phyloP scores from a whole-genome alignment of 30 jellyfish, hydroid and myxozoan species.

The Aurelia aurita region DNA sequence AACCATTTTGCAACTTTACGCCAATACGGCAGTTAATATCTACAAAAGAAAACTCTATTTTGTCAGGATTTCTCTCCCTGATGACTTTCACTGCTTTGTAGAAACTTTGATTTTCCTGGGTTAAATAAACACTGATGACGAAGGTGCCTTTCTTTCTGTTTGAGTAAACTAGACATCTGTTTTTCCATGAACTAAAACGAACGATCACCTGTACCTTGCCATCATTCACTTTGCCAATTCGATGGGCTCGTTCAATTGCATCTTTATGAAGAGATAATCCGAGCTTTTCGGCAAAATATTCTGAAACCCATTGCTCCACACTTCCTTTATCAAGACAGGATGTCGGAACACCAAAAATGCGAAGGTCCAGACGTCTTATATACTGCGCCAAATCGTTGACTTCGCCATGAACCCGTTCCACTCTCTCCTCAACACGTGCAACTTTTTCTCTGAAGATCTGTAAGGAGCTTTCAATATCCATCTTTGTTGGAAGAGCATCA shows the following conservation, averaged over 20 bases:
- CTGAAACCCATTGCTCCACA: constrained; percentile 3
- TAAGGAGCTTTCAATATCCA: constrained; percentile 23
- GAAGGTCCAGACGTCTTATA: constrained; percentile 30
- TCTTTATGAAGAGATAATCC: neutral
- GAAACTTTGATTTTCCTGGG: too few species aligned
- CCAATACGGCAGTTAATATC: too few species aligned
- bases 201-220: neutral
- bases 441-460: constrained; percentile 35
- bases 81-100: too few species aligned
- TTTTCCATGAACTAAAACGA: constrained; percentile 1
- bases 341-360: constrained; percentile 31
- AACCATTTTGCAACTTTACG: too few species aligned
- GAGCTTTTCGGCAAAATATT: neutral
- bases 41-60: too few species aligned
- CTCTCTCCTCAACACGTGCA: constrained; percentile 28
- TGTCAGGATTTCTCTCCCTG: too few species aligned
- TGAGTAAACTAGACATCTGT: neutral
- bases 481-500: constrained; percentile 37
- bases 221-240: neutral
- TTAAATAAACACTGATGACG: too few species aligned
- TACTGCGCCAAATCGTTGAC: constrained; percentile 34
- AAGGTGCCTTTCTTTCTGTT: too few species aligned
- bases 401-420: constrained; percentile 44
- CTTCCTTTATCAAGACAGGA: neutral
- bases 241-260: constrained; percentile 16